Percentiles rank a stretch among this genome's conserved stretches.
phyloP scores from a whole-genome alignment of 2,888 invertebrate genomes.

The Pristionchus fissidentatus region DNA sequence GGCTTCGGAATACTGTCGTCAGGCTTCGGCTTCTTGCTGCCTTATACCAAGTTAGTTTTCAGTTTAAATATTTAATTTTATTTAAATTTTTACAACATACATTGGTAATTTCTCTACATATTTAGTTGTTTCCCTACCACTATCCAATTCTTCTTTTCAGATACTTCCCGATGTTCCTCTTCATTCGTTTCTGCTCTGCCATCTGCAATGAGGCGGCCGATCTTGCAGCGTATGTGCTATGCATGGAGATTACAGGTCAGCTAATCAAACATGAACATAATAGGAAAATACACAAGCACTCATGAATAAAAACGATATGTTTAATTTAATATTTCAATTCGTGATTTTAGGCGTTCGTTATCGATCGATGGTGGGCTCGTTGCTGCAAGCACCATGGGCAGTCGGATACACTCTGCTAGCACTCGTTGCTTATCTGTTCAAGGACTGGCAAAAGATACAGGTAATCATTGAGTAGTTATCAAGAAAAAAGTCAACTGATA shows the following conservation, averaged over 20 bases:
- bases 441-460: constrained; percentile 74
- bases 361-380: constrained; percentile 74
- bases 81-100: constrained; percentile 12
- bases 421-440: constrained; percentile 73
- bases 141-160: constrained; percentile 43
- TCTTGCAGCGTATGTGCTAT: constrained; percentile 74
- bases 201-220: constrained; percentile 75
- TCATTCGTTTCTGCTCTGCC: constrained; percentile 67
- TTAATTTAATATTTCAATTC: background rate
- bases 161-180: constrained; percentile 71
- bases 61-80: constrained; percentile 19
- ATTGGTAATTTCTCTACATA: background rate
- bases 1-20: constrained; percentile 75
- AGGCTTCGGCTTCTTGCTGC: constrained; percentile 75
- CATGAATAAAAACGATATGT: background rate
- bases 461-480: no score
- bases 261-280: background rate
- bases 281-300: background rate
- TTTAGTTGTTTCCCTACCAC: background rate
- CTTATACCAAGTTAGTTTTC: constrained; percentile 60
- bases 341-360: constrained; percentile 68
- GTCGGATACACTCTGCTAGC: constrained; percentile 75
- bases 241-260: constrained; percentile 75
- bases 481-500: no score
- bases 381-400: constrained; percentile 75